Percentiles rank a stretch among this genome's conserved stretches.
Conservation (phyloP, 2,888 invertebrate species). For the Leistus spinibarbis region DNA sequence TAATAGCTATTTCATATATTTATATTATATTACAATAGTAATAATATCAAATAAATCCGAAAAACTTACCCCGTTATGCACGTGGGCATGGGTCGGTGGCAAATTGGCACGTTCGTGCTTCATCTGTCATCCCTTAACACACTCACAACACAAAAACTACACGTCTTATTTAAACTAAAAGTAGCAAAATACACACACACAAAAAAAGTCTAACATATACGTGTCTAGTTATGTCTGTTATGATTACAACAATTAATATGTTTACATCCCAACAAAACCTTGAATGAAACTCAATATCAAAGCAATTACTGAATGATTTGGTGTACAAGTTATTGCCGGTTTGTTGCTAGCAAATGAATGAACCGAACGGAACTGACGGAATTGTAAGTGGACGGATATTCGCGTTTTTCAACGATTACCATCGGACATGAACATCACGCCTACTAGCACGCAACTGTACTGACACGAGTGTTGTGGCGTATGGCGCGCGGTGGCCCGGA, state of each 20-base stretch:
- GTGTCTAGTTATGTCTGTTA: not conserved
- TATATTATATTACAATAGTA: too few relatives aligned
- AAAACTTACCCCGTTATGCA: slow-evolving; percentile 24
- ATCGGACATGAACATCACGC: slow-evolving; percentile 43
- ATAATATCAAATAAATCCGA: not conserved
- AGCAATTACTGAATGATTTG: not conserved
- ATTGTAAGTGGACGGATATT: slow-evolving; percentile 9
- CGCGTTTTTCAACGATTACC: slow-evolving; percentile 1
- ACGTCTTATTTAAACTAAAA: not conserved
- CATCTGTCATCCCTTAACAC: slow-evolving; percentile 18
- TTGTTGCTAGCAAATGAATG: not conserved
- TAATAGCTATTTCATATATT: too few relatives aligned
- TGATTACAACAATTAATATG: not conserved
- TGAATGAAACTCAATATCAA: not conserved
- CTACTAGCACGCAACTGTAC: slow-evolving; percentile 43
- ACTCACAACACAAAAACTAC: not conserved
- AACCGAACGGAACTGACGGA: slow-evolving; percentile 20
- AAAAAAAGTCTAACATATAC: not conserved
- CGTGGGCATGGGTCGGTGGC: not conserved
- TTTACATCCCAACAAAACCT: not conserved
- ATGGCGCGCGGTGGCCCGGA: slow-evolving; percentile 12
- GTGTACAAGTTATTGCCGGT: not conserved
- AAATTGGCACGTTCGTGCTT: slow-evolving; percentile 22
- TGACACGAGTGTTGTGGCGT: not conserved
- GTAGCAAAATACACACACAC: not conserved